A percentile compares a stretch with the other conserved stretches of the same genome.
Conservation (phyloP, 2,113 vertebrate species). For the Takifugu bimaculatus region DNA sequence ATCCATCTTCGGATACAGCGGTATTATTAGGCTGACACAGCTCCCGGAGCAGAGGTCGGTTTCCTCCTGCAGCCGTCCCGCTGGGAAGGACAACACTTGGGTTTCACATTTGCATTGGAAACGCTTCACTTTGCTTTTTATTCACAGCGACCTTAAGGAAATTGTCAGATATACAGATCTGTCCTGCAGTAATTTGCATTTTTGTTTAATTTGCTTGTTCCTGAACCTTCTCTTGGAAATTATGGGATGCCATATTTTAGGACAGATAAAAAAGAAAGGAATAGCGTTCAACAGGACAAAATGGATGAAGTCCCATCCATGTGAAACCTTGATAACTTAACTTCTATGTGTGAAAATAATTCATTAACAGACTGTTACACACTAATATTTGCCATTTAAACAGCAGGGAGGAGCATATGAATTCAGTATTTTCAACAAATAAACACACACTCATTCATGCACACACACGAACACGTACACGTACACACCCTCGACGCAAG, state of each 20-base stretch:
- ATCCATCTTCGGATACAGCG: constrained; percentile 31
- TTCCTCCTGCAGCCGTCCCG: constrained; percentile 30
- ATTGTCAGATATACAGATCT: background rate
- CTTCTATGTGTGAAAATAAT: too few species aligned
- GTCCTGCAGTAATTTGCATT: too few species aligned
- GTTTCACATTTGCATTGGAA: constrained; percentile 47
- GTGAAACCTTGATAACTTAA: too few species aligned
- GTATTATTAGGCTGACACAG: constrained; percentile 28
- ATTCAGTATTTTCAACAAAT: constrained; percentile 58
- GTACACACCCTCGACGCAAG: constrained; percentile 42
- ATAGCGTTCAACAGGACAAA: too few species aligned
- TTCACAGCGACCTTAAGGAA: background rate
- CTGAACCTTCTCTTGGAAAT: too few species aligned
- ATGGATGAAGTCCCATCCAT: too few species aligned
- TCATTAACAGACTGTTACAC: too few species aligned
- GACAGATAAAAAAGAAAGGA: too few species aligned
- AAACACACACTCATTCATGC: constrained; percentile 19
- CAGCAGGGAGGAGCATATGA: constrained; percentile 13
- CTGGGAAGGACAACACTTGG: constrained; percentile 30
- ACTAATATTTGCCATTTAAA: background rate
- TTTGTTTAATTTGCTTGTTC: too few species aligned
- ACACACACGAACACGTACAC: constrained; percentile 47
- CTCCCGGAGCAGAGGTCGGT: constrained; percentile 24
- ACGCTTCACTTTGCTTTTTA: constrained; percentile 5
- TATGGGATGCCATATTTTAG: background rate